Conservation (phyloP, 2,888 invertebrate genomes). For the Sicus ferrugineus region DNA sequence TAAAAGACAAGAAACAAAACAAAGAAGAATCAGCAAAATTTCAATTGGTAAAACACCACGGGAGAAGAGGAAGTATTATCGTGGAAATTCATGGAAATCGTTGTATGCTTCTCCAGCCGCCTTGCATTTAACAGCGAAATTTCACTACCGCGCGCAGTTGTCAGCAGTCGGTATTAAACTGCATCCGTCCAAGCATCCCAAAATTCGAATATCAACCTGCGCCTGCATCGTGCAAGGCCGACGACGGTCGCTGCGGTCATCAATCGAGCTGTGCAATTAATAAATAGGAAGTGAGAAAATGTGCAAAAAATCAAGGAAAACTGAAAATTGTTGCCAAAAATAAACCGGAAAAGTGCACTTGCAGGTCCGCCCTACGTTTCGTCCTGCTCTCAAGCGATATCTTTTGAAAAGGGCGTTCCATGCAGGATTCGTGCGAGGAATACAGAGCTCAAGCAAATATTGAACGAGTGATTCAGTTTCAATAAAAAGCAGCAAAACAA, state of each 20-base stretch:
- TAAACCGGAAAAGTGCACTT: not conserved
- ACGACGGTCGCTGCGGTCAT: not conserved
- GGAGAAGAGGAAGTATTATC: not conserved
- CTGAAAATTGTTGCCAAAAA: not conserved
- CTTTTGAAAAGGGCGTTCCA: not conserved
- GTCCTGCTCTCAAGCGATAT: not conserved
- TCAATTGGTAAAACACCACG: not conserved
- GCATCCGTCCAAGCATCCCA: not conserved
- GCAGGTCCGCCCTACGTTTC: not conserved
- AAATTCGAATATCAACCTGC: not conserved
- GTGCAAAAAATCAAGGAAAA: not conserved
- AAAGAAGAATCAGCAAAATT: slow-evolving; percentile 15
- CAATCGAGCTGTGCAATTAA: not conserved
- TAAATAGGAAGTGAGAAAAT: slow-evolving; percentile 13
- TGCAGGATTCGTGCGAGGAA: not conserved
- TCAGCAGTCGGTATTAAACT: not conserved
- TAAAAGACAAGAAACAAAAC: not conserved
- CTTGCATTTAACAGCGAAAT: slow-evolving; percentile 16
- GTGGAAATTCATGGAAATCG: slow-evolving; percentile 9
- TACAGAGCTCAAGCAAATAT: no score
- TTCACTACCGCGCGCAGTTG: not conserved
- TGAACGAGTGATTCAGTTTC: not conserved
- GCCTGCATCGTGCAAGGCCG: slow-evolving; percentile 14
- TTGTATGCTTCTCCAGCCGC: not conserved
- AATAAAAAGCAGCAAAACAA: not conserved